Conservation (phyloP, 2,888 invertebrate genomes). For the Scaptomyza caliginosa region DNA sequence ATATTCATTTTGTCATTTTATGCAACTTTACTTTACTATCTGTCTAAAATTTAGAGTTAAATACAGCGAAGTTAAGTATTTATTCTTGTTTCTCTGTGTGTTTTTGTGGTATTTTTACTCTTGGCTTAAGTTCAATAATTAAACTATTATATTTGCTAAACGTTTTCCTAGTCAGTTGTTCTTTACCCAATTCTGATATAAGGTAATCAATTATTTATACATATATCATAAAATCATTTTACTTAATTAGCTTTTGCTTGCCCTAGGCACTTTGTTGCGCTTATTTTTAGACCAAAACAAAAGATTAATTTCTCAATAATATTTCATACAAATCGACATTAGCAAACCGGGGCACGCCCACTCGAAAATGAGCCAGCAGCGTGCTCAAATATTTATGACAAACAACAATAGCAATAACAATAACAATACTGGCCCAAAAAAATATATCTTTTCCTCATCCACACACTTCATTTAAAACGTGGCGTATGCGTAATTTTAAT, state of each 20-base stretch:
- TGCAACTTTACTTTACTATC: background rate
- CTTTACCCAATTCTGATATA: background rate
- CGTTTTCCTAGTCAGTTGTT: background rate
- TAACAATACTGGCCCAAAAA: slow-evolving; percentile 3
- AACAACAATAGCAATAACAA: slow-evolving; percentile 2
- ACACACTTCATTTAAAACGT: slow-evolving; percentile 71
- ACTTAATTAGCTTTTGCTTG: slow-evolving; percentile 5
- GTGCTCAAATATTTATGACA: slow-evolving; percentile 43
- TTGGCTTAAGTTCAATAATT: too few relatives aligned
- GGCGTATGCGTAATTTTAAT: slow-evolving; percentile 80
- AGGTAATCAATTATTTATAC: background rate
- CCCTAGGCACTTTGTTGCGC: slow-evolving; percentile 10
- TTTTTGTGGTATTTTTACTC: background rate
- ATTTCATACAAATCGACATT: slow-evolving; percentile 31
- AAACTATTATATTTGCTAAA: background rate
- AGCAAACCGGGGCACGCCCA: slow-evolving; percentile 39
- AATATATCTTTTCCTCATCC: background rate
- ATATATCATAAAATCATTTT: background rate
- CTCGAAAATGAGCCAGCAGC: slow-evolving; percentile 29
- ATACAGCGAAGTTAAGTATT: background rate
- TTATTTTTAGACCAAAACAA: slow-evolving; percentile 42
- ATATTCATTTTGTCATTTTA: background rate
- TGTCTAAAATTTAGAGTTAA: background rate
- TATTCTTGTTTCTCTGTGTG: background rate
- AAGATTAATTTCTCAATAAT: slow-evolving; percentile 47